Conservation (phyloP, 2,888 invertebrate genomes). For the Mellilla xanthometata region DNA sequence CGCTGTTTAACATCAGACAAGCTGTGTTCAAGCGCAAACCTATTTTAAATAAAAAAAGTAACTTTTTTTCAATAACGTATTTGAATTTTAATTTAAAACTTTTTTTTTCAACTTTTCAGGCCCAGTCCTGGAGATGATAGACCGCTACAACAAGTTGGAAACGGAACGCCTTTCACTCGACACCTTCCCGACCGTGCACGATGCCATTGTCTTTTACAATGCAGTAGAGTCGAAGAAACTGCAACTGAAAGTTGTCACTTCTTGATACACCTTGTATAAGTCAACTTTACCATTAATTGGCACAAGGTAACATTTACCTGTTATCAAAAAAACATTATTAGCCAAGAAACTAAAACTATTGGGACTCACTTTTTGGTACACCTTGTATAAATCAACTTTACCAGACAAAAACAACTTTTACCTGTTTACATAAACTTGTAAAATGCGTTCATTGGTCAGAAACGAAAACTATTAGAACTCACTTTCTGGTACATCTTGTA, state of each 20-base stretch:
- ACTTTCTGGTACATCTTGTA: slow-evolving; percentile 35
- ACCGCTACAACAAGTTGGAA: slow-evolving; percentile 81
- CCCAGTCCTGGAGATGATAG: slow-evolving; percentile 85
- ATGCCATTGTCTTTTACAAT: slow-evolving; percentile 83
- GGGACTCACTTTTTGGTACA: slow-evolving; percentile 37
- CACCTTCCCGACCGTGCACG: slow-evolving; percentile 87
- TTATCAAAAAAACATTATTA: too few species aligned
- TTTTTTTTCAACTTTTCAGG: slow-evolving; percentile 56
- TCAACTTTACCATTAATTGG: neutral
- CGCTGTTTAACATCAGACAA: too few species aligned
- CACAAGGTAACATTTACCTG: neutral
- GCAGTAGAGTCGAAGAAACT: slow-evolving; percentile 46
- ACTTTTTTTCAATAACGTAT: too few species aligned
- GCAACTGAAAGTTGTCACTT: slow-evolving; percentile 38
- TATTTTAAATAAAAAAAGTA: too few species aligned
- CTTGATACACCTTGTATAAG: slow-evolving; percentile 32
- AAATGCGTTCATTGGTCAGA: slow-evolving; percentile 17
- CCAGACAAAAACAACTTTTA: neutral
- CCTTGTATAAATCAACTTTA: neutral
- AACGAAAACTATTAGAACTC: slow-evolving; percentile 40
- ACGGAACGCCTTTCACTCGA: slow-evolving; percentile 76
- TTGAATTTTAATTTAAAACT: too few species aligned
- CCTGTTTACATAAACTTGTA: too few species aligned
- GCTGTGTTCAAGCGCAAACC: too few species aligned
- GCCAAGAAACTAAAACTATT: slow-evolving; percentile 42